Evolutionary conservation across 2,797 vertebrate genomes (phyloP), one percentile per base, ranked within the genome.

Genomic region (Karalla daura): DNA sequence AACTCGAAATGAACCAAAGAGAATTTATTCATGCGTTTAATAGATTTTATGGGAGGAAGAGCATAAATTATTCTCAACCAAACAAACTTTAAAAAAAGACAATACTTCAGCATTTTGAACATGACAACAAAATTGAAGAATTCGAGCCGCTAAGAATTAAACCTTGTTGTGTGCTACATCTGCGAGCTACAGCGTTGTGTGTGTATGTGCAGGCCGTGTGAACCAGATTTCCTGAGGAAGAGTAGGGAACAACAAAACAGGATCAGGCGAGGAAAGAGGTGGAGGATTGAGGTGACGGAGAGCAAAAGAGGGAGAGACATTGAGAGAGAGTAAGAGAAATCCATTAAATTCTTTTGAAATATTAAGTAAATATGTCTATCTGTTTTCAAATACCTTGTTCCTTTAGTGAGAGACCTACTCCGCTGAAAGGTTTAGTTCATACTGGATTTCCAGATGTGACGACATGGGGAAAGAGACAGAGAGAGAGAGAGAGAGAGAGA

Each of bases 331-430:
- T 74, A 30, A 59, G 64, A 86, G 55, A 87, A 89, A 80, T 85
- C 89, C 87, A 92, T 91, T 92, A 87, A 90, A 92, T 83, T 86
- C 81, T 79, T 73, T 74, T 92, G 74, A 92, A 92, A 92, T 91
- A 92, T 92, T 92, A 80, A 93, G 71, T 64, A 78, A 91, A 91
- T 84, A 82, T 72, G 63, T 76, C 40, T 73, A 35, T 74, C 61
- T 81, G 56, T 85, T 88, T 88, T 80, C 72, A 85, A 63, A 78
- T 68, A 53, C 15, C 25, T 69, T 55, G 20, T 86, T 77, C 60
- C 55, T 74, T 71, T 62, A 56, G 58, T 44, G 35, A 68, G 70
- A 81, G 63, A 70, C 47, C 33, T 43, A 39, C 83, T 86, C 40
- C 52, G 63, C 83, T 91, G 59, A 91, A 91, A 86, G 62, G 89